Evolutionary conservation across 2,888 invertebrate species (phyloP).

Genomic region (Archips crataeganus): DNA sequence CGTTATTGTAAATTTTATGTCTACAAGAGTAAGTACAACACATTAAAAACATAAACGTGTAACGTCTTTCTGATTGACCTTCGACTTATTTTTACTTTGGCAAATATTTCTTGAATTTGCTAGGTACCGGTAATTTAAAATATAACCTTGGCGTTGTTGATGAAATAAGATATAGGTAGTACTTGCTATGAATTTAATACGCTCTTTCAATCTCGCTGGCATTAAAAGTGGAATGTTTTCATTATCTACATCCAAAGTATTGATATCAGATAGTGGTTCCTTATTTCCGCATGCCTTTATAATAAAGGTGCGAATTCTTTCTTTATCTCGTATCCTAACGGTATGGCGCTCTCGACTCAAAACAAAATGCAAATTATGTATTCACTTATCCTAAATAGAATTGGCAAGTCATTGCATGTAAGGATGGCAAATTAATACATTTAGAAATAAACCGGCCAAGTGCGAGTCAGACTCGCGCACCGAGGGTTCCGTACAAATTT

Average conservation of each 20-base stretch:
- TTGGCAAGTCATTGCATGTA: slow-evolving; percentile 45
- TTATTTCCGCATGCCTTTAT: slow-evolving; percentile 27
- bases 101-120: background rate
- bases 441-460: too few species aligned
- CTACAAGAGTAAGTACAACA: background rate
- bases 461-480: too few species aligned
- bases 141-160: background rate
- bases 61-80: background rate
- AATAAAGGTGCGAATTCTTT: slow-evolving; percentile 40
- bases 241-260: slow-evolving; percentile 14
- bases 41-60: background rate
- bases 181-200: background rate
- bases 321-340: slow-evolving; percentile 45
- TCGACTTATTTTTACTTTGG: background rate
- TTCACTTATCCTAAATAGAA: slow-evolving; percentile 47
- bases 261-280: slow-evolving; percentile 18
- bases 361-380: slow-evolving; percentile 47
- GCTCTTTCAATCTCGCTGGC: slow-evolving; percentile 15
- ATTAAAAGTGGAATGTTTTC: slow-evolving; percentile 14
- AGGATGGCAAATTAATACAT: slow-evolving; percentile 6
- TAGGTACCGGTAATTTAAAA: background rate
- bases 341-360: slow-evolving; percentile 40
- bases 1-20: background rate
- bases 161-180: slow-evolving; percentile 9
- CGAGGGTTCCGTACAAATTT: too few species aligned